A percentile compares a stretch with the other conserved stretches of the same genome.
phyloP scores from a whole-genome alignment of 2,888 invertebrate species.

The Nomada fucata region DNA sequence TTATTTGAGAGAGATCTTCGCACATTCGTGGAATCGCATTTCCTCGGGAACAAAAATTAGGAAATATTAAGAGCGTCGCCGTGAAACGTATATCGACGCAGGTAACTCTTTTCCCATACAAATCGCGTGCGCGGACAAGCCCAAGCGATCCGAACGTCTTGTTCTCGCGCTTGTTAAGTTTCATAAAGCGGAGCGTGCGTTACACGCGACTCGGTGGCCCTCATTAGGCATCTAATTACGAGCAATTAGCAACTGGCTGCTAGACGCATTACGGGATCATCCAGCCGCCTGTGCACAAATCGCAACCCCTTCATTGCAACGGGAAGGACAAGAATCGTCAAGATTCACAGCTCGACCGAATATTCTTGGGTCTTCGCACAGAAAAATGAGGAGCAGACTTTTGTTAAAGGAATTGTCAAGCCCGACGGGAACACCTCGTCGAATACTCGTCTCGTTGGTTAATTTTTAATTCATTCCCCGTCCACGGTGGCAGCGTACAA shows the following conservation, averaged over 20 bases:
- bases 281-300: slow-evolving; percentile 31
- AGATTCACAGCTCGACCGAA: too few relatives aligned
- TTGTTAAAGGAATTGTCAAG: not conserved
- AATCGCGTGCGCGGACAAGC: slow-evolving; percentile 26
- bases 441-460: not conserved
- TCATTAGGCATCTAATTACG: slow-evolving; percentile 77
- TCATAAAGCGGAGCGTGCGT: slow-evolving; percentile 68
- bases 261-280: slow-evolving; percentile 70
- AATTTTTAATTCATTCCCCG: not conserved
- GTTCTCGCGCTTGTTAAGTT: slow-evolving; percentile 73
- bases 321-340: too few relatives aligned
- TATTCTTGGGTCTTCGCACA: too few relatives aligned
- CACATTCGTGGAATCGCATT: too few relatives aligned
- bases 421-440: too few relatives aligned
- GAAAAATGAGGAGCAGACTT: not conserved
- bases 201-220: slow-evolving; percentile 77
- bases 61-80: too few relatives aligned
- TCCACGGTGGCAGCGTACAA: not conserved
- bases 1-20: too few relatives aligned
- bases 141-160: slow-evolving; percentile 29
- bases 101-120: not conserved
- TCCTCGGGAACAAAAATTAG: too few relatives aligned
- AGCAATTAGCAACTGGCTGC: slow-evolving; percentile 77
- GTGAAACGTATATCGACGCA: too few relatives aligned
- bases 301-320: too few relatives aligned